phyloP scores from a whole-genome alignment of 2,888 invertebrate species.

The Pristionchus mayeri region DNA sequence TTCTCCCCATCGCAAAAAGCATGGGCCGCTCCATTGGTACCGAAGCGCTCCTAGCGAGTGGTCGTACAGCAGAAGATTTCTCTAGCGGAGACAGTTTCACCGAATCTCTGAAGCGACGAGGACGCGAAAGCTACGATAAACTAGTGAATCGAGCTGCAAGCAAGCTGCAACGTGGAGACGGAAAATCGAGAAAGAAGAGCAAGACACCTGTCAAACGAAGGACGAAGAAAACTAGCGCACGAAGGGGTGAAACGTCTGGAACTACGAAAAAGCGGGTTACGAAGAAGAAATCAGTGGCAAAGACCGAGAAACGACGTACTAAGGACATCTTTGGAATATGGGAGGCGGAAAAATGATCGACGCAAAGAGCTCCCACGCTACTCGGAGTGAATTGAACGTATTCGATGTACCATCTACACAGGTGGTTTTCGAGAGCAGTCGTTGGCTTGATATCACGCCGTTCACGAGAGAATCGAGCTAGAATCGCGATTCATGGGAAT shows the following conservation, averaged over 20 bases:
- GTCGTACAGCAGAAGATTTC: background rate
- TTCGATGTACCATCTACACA: conserved; percentile 6
- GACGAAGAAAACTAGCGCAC: too few species aligned
- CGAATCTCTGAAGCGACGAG: background rate
- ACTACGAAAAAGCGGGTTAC: too few species aligned
- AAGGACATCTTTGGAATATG: conserved; percentile 6
- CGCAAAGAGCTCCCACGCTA: background rate
- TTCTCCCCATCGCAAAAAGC: background rate
- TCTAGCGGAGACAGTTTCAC: background rate
- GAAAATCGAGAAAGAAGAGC: background rate
- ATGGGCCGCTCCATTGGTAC: conserved; percentile 1
- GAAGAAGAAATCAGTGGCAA: background rate
- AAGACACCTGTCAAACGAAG: too few species aligned
- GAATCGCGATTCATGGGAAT: too few species aligned
- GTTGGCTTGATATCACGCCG: too few species aligned
- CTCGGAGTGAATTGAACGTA: conserved; percentile 1
- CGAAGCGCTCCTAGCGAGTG: background rate
- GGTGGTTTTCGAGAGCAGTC: background rate
- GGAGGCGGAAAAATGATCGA: conserved; percentile 30
- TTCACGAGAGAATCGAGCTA: too few species aligned
- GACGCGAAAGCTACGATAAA: background rate
- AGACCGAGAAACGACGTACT: background rate
- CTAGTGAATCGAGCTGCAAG: background rate
- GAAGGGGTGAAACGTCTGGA: too few species aligned
- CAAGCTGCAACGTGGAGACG: background rate